Percentiles rank a stretch among this genome's conserved stretches.
Evolutionary conservation across 2,888 invertebrate species (phyloP).

Genomic region (Diplolepis rosae): DNA sequence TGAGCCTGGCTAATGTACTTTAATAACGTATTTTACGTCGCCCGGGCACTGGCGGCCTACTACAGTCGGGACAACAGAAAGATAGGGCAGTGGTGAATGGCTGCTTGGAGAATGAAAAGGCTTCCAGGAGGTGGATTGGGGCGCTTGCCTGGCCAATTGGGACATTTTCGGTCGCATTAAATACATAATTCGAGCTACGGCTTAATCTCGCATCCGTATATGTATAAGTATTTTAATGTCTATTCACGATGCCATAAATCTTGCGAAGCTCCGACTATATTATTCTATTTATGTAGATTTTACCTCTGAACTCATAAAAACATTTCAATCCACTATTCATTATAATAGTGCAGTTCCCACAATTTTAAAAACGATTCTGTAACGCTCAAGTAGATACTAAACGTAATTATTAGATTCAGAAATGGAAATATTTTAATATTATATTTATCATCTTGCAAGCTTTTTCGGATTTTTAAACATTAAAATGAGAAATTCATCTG

Average conservation of each 20-base stretch:
- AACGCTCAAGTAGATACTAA: too few species aligned
- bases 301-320: background rate
- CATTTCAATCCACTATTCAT: background rate
- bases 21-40: conserved; percentile 59
- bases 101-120: conserved; percentile 38
- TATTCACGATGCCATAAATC: conserved; percentile 15
- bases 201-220: conserved; percentile 42
- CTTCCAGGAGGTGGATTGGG: conserved; percentile 19
- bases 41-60: conserved; percentile 46
- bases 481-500: too few species aligned
- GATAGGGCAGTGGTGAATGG: conserved; percentile 36
- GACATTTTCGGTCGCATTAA: conserved; percentile 53
- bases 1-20: conserved; percentile 60
- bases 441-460: too few species aligned
- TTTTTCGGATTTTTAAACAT: too few species aligned
- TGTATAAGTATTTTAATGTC: conserved; percentile 44
- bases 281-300: conserved; percentile 8
- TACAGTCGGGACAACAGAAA: conserved; percentile 36
- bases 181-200: conserved; percentile 52
- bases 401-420: too few species aligned
- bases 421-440: too few species aligned
- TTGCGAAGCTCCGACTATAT: conserved; percentile 6
- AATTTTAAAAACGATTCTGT: background rate
- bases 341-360: background rate
- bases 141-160: conserved; percentile 49